Percentiles rank a stretch among this genome's conserved stretches.
These are phyloP conservation scores for Chaetoderma sp. DNA, from an alignment of 2,888 invertebrate species.

Conservation along the genomic window DNA sequence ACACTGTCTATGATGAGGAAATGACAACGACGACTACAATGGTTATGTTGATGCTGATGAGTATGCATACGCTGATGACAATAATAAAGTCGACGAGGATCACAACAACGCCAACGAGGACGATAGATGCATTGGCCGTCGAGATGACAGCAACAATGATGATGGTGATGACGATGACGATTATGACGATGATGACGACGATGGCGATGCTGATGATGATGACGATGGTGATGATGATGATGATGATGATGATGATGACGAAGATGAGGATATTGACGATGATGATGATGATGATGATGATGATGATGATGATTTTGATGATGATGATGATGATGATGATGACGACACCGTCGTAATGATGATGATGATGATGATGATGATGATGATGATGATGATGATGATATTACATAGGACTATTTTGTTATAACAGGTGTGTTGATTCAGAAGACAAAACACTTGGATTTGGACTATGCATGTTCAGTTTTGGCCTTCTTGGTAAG, in stretches of 20 bases:
- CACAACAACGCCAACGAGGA: background rate
- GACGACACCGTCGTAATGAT: too few relatives aligned
- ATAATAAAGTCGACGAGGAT: background rate
- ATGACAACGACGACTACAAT: background rate
- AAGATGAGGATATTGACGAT: background rate
- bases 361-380: background rate
- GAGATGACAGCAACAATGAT: background rate
- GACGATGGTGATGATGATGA: background rate
- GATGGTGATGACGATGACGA: background rate
- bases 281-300: background rate
- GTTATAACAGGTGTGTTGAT: too few relatives aligned
- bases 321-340: too few relatives aligned
- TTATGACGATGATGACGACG: background rate
- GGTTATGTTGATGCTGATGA: background rate
- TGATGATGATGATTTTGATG: too few relatives aligned
- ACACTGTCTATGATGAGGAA: background rate
- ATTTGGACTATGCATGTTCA: too few relatives aligned
- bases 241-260: background rate
- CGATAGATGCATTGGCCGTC: background rate
- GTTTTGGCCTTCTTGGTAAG: too few relatives aligned
- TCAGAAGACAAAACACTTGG: too few relatives aligned
- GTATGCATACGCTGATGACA: background rate
- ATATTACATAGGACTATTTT: too few relatives aligned
- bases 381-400: background rate
- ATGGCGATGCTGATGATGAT: too few relatives aligned